Evolutionary conservation across 2,888 invertebrate genomes (phyloP), one percentile per base, ranked within the genome.

Genomic region (Romanomermis culicivorax): DNA sequence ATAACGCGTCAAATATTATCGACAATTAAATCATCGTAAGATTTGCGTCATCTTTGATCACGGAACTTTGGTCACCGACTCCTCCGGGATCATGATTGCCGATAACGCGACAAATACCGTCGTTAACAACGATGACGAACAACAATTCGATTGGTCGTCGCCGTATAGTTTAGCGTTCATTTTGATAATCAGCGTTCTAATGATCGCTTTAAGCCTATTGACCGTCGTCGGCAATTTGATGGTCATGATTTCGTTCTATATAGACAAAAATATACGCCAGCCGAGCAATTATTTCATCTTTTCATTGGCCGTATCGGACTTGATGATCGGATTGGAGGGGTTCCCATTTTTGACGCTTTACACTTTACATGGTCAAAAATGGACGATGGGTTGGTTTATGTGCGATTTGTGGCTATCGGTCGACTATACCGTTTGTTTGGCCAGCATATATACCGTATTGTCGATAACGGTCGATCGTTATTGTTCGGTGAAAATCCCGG

Each of bases 281-380:
- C 95, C 97, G 29, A 91, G 91, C 71, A 97, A 97, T 75, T 97
- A 95, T 75, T 97, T 95, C 76, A 93, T 97, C 61, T 93, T 93
- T 7, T 95, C 95, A 0, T 77, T 97, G 59, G 97, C 97, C 50
- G 86, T 91, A 55, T 89, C 89, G 7, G 93, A 95, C 71, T 80
- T 95, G 76, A 77, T 95, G 58, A 97, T 97, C 71, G 97, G 97
- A 65, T 83, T 89, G 52, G 82, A 95, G 58, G 95, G 95, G 29
- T 87, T 97, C 83, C 95, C 97, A 54, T 91, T 97, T 74, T 97
- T 88, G 74, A 91, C 93, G 27, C 85, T 91, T 61, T 95, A 97
- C 75, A 84, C 95, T 54, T 76, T 99, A 61, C 83, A 85, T 77
- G 89, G 88, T 54, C 83, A 85, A 69, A 58, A 61, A 49, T 97